Percentiles rank a stretch among this genome's conserved stretches.
Conservation (phyloP, 2,888 invertebrate species). For the Harpalus rubripes region DNA sequence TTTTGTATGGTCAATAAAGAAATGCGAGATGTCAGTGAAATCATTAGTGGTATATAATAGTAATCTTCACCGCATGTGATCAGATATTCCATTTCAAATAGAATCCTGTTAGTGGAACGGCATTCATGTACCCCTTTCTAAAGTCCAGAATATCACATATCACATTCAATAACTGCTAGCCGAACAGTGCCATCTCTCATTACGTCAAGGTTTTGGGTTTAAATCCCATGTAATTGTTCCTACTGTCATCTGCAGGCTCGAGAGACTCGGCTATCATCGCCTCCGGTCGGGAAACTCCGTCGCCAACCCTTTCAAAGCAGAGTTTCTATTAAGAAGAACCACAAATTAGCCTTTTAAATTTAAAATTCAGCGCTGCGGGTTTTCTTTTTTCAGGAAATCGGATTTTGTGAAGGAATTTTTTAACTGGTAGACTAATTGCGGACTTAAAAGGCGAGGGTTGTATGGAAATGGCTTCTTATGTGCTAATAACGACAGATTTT, state of each 20-base stretch:
- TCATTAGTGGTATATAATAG: too few species aligned
- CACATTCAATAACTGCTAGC: conserved; percentile 19
- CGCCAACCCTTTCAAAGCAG: conserved; percentile 38
- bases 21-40: too few species aligned
- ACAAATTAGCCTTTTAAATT: conserved; percentile 59
- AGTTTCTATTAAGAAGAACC: conserved; percentile 58
- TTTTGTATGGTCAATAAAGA: too few species aligned
- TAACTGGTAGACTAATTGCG: conserved; percentile 45
- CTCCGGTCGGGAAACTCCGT: conserved; percentile 8
- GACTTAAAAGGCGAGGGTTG: conserved; percentile 31
- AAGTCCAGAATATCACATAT: conserved; percentile 27
- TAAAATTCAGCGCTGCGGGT: conserved; percentile 48
- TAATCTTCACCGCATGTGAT: too few species aligned
- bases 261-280: background rate
- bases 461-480: conserved; percentile 14
- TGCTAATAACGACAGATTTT: conserved; percentile 20
- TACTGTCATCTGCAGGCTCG: conserved; percentile 57
- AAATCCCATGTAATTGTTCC: conserved; percentile 75
- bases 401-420: conserved; percentile 46
- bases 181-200: conserved; percentile 71
- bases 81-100: too few species aligned
- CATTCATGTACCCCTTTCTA: too few species aligned
- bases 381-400: conserved; percentile 65
- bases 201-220: conserved; percentile 74
- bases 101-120: too few species aligned